A percentile compares a stretch with the other conserved stretches of the same genome.
phyloP scores from a whole-genome alignment of 2,797 vertebrate genomes.

The Gymnopithys bicolor region DNA sequence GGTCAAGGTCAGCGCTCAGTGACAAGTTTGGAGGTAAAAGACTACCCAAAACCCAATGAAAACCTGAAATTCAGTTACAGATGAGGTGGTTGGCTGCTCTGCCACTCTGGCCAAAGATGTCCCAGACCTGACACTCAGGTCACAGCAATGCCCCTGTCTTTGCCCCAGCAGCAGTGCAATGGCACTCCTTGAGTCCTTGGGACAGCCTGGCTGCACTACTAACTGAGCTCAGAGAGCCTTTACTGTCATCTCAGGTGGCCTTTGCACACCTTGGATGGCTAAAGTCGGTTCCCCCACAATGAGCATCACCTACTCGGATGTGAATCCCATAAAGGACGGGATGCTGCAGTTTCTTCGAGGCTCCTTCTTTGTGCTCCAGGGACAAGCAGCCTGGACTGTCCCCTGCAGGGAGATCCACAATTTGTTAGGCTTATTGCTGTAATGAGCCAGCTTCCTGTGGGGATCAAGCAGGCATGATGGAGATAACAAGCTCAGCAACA shows the following conservation, averaged over 20 bases:
- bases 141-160: neutral
- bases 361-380: neutral
- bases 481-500: neutral
- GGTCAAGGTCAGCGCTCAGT: neutral
- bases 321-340: neutral
- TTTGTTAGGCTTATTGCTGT: neutral
- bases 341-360: neutral
- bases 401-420: neutral
- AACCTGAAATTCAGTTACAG: neutral
- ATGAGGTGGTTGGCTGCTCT: neutral
- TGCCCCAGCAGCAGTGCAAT: neutral
- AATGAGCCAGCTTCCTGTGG: neutral
- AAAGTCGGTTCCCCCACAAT: neutral
- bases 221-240: neutral
- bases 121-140: neutral
- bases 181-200: accelerated
- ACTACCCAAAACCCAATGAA: neutral
- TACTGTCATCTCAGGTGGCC: neutral
- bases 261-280: neutral
- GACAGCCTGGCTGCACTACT: neutral
- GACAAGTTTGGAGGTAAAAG: neutral
- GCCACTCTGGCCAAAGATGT: neutral
- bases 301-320: accelerated
- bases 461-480: accelerated
- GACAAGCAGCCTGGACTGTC: neutral